Base-by-base conservation (phyloP, 1,140 invertebrate species). In the Globodera rostochiensis region DNA sequence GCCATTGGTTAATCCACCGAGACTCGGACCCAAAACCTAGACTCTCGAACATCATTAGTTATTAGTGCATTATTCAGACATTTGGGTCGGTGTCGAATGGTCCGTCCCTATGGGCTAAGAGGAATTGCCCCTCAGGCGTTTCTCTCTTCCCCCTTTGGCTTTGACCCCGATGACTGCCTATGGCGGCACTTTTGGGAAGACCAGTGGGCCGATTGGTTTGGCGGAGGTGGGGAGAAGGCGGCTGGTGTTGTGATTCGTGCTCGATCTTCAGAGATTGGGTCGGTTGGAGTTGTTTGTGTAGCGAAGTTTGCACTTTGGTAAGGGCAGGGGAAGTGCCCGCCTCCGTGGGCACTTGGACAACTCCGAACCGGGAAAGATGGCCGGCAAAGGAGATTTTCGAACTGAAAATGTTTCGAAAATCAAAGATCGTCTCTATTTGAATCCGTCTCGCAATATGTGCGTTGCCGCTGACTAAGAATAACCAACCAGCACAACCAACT, bases 181-280 rank as follows among this genome's bases (percentile, higher is more conserved):
- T 19, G 57, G 57, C 57, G 15, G 57, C 57, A 19, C 57, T 64
- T 64, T 64, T 64, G 3, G 57, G 5, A 15, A 15, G 6, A 64
- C 13, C 11, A 15, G 15, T 6, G 57, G 57, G 15, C 15, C 57
- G 11, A 19, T 64, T 64, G 5, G 57, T 64, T 64, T 19, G 57
- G 5, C 15, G 6, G 9, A 19, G 57, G 19, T 64, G 11, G 57
- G 19, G 15, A 64, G 57, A 64, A 64, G 25, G 25, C 5, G 69
- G 46, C 5, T 4, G n/a, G 36, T 71, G 69, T 8, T 13, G 11
- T 11, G n/a, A 19, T 19, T 71, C 46, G 69, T 71, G 69, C 5
- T 71, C 69, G 11, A 71, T 71, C 36, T 78, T 78, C 21, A 78
- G 49, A 4, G 77, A 78, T 47, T 71, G 25, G 69, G 69, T 71